Conservation (phyloP, 53 echinoderm and acorn worm genomes). For the Antedon mediterranea region DNA sequence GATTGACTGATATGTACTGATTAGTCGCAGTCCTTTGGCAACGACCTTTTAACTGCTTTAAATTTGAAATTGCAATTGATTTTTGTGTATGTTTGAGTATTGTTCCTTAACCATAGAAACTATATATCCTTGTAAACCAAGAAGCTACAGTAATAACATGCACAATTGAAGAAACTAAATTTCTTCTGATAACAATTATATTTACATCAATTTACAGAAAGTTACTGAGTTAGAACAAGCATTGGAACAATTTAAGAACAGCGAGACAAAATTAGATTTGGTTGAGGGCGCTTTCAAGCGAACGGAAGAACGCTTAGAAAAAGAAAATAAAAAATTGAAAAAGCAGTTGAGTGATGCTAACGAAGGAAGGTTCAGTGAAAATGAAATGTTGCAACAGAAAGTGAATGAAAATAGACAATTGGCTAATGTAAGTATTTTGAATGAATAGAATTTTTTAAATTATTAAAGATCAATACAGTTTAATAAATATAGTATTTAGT, state of each 20-base stretch:
- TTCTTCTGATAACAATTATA: neutral
- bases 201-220: neutral
- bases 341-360: constrained; percentile 1
- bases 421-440: neutral
- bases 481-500: no score
- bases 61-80: neutral
- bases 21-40: no score
- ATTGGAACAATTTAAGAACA: constrained; percentile 1
- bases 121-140: neutral
- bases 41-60: neutral
- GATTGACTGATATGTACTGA: no score
- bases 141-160: no score
- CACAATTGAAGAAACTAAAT: neutral
- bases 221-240: neutral
- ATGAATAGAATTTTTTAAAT: no score
- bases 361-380: constrained; percentile 2
- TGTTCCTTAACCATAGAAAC: neutral
- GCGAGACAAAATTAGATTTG: constrained; percentile 1
- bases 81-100: neutral
- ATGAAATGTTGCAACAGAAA: constrained; percentile 1
- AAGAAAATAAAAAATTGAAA: neutral
- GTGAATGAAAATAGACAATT: neutral
- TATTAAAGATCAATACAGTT: no score
- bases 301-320: neutral
- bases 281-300: neutral